A percentile compares a stretch with the other conserved stretches of the same genome.
Conservation (phyloP, 2,797 vertebrate genomes). For the Cetoscarus ocellatus region DNA sequence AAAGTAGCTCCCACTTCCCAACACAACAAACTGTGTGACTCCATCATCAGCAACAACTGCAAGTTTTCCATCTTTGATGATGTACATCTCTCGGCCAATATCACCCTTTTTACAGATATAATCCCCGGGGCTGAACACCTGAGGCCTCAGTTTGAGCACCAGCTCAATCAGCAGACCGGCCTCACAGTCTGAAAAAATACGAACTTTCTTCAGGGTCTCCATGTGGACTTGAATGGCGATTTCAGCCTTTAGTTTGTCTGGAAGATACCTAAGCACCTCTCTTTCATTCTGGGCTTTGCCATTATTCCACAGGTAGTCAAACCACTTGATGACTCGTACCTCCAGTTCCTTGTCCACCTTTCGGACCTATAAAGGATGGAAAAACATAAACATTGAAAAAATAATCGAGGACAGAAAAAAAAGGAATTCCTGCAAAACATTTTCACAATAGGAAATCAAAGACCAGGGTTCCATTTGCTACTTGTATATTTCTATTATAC, state of each 20-base stretch:
- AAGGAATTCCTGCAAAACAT: too few relatives aligned
- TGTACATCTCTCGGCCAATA: constrained; percentile 99
- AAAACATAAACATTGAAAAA: constrained; percentile 6
- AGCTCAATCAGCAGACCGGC: constrained; percentile 94
- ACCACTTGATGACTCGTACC: constrained; percentile 95
- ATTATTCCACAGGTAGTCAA: constrained; percentile 97
- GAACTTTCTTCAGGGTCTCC: constrained; percentile 95
- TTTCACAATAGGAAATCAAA: too few relatives aligned
- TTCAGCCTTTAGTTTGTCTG: constrained; percentile 96
- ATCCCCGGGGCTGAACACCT: constrained; percentile 97
- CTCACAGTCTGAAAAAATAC: constrained; percentile 97
- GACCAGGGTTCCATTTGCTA: too few relatives aligned
- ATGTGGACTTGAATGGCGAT: constrained; percentile 97
- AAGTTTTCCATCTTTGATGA: constrained; percentile 97
- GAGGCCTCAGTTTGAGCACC: constrained; percentile 93
- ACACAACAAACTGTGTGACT: constrained; percentile 93
- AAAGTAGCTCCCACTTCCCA: constrained; percentile 97
- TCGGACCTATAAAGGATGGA: constrained; percentile 80
- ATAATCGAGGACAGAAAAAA: neutral
- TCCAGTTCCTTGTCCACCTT: constrained; percentile 97
- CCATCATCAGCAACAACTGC: constrained; percentile 98
- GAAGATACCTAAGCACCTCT: constrained; percentile 94
- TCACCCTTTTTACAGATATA: constrained; percentile 99
- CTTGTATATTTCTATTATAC: too few relatives aligned
- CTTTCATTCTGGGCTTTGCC: constrained; percentile 95